Conservation (phyloP, 1,140 invertebrate species). For the Temnothorax longispinosus region DNA sequence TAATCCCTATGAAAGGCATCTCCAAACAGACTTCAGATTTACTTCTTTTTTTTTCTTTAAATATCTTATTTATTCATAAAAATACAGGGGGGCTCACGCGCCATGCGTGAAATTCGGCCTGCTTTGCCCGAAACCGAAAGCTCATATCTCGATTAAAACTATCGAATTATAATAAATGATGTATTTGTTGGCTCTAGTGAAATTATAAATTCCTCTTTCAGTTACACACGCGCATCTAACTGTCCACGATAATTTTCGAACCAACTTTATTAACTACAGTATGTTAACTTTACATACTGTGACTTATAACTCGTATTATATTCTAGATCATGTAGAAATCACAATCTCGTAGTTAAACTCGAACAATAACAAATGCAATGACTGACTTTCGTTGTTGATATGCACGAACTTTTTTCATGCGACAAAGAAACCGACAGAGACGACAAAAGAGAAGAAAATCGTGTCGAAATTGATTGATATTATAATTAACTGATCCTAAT, state of each 20-base stretch:
- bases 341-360: conserved; percentile 10
- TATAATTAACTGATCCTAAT: neutral
- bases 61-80: conserved; percentile 87
- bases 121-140: conserved; percentile 72
- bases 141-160: conserved; percentile 21
- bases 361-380: conserved; percentile 24
- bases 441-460: neutral
- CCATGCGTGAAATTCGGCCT: conserved; percentile 71
- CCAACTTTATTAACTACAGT: neutral
- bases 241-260: conserved; percentile 19
- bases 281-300: neutral
- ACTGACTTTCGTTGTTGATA: conserved; percentile 25
- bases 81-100: conserved; percentile 84
- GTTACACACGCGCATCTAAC: neutral
- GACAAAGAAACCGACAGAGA: neutral
- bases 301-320: neutral
- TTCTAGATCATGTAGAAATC: neutral
- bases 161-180: neutral
- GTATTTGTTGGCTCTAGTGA: neutral
- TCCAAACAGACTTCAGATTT: conserved; percentile 86
- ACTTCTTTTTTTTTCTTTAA: conserved; percentile 83
- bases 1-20: conserved; percentile 86
- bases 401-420: neutral
- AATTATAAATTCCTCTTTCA: conserved; percentile 17
- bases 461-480: neutral